Conservation (phyloP, 2,797 vertebrate species). For the Remorina albescens region DNA sequence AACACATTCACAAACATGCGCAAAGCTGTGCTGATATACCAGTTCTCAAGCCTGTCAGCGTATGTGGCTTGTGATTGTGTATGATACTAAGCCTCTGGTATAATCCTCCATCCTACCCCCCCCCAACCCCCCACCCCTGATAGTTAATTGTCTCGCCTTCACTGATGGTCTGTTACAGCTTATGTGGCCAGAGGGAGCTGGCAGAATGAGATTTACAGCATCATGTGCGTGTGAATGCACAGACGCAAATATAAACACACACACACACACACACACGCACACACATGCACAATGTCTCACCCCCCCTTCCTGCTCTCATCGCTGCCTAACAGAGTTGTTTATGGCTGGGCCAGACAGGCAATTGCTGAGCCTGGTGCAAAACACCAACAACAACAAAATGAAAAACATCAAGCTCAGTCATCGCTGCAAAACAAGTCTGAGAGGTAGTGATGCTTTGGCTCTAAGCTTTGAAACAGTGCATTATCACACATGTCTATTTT, state of each 20-base stretch:
- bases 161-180: slow-evolving; percentile 83
- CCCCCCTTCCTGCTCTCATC: slow-evolving; percentile 32
- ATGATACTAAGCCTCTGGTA: slow-evolving; percentile 75
- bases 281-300: slow-evolving; percentile 5
- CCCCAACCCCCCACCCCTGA: slow-evolving; percentile 55
- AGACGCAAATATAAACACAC: slow-evolving; percentile 43
- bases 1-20: slow-evolving; percentile 43
- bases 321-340: slow-evolving; percentile 73
- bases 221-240: slow-evolving; percentile 45
- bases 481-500: neutral
- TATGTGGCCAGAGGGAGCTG: slow-evolving; percentile 75
- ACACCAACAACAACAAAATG: slow-evolving; percentile 74
- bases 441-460: slow-evolving; percentile 11
- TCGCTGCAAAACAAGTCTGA: slow-evolving; percentile 52
- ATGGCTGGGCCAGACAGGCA: slow-evolving; percentile 72
- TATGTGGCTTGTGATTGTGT: slow-evolving; percentile 71
- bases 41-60: slow-evolving; percentile 62
- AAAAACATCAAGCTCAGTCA: slow-evolving; percentile 56
- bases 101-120: slow-evolving; percentile 59
- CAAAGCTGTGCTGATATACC: slow-evolving; percentile 57
- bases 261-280: slow-evolving; percentile 17
- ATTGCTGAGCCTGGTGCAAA: slow-evolving; percentile 76
- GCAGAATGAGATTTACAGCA: slow-evolving; percentile 64
- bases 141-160: slow-evolving; percentile 85
- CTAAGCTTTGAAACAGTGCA: neutral